Evolutionary conservation across 2,797 vertebrate species (phyloP), one percentile per base, ranked within the genome.

Genomic region (Rhynchotus rufescens): DNA sequence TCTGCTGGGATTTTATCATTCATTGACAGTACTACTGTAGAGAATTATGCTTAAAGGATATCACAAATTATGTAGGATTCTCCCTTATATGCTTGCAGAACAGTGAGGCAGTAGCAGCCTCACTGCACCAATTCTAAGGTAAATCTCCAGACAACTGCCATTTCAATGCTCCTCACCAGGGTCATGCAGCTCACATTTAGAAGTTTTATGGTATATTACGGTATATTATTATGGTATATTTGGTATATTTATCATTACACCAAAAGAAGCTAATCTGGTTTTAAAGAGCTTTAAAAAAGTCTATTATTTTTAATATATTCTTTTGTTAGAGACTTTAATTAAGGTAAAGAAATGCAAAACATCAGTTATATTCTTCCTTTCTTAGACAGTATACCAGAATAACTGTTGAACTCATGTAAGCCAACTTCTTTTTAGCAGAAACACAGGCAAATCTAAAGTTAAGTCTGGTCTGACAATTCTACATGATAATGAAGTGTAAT

Each of bases 341-440:
- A 92, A 59, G 20, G 17, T 54, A 75, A 86, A 82, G 61, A 91
- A 91, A 82, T 78, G 10, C 4, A 91, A 88, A 88, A 25, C 59
- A 73, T 38, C 19, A 80, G 36, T 86, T 91, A n/a, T 38, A 75
- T 62, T 74, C 44, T 56, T 91, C 32, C 20, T 21, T 77, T 77
- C 59, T 80, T 78, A 80, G 71, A 42, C 2, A 61, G 7, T n/a
- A 17, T 49, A 81, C 65, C 4, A 80, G 15, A 86, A 62, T 51
- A 76, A 85, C 14, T 26, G 23, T 28, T 66, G 28, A 92, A 85
- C 5, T 62, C 80, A 7, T 3, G 28, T 80, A 89, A 85, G 76
- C 79, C 34, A 60, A 69, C 59, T 64, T 76, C 12, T 72, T 66
- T 80, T 86, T 64, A 69, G 26, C 34, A 62, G 62, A 23, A 8